Evolutionary conservation across 1,140 invertebrate species (phyloP).

Genomic region (Pseudomyrmex concolor): DNA sequence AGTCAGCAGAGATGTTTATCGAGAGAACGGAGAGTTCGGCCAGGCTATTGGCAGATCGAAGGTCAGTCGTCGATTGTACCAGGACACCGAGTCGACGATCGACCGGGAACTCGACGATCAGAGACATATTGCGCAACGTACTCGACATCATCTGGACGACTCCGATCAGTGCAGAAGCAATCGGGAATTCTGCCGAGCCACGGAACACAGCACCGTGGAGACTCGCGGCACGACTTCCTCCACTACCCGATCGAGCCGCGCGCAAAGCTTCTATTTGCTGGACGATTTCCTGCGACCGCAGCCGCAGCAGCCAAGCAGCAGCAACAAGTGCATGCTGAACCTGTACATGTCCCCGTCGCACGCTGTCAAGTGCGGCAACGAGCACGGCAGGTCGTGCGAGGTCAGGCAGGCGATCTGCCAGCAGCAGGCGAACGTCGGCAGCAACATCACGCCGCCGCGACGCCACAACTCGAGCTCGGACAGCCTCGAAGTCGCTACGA

Average conservation of each 20-base stretch:
- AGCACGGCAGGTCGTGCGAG: conserved; percentile 72
- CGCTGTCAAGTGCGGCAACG: conserved; percentile 55
- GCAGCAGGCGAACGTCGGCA: conserved; percentile 67
- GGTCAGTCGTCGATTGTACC: conserved; percentile 78
- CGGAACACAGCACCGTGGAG: conserved; percentile 64
- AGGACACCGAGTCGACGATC: conserved; percentile 58
- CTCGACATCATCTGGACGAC: conserved; percentile 72
- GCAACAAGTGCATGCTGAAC: conserved; percentile 77
- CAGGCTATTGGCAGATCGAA: conserved; percentile 73
- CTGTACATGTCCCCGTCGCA: conserved; percentile 76
- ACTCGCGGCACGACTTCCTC: conserved; percentile 67
- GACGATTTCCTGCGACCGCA: conserved; percentile 85
- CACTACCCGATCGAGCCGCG: conserved; percentile 79
- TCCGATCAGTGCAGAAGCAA: conserved; percentile 40
- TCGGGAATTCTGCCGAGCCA: conserved; percentile 36
- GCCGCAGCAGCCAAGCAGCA: conserved; percentile 73
- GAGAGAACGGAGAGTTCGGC: conserved; percentile 77
- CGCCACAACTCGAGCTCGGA: conserved; percentile 84
- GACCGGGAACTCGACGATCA: conserved; percentile 63
- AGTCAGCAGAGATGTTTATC: conserved; percentile 70
- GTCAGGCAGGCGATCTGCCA: conserved; percentile 64
- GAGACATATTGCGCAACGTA: conserved; percentile 25
- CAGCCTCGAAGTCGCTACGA: conserved; percentile 83
- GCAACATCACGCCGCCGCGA: conserved; percentile 83
- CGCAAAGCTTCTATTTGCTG: conserved; percentile 85